phyloP scores from a whole-genome alignment of 1,140 invertebrate species.

The Drosophila obscura region DNA sequence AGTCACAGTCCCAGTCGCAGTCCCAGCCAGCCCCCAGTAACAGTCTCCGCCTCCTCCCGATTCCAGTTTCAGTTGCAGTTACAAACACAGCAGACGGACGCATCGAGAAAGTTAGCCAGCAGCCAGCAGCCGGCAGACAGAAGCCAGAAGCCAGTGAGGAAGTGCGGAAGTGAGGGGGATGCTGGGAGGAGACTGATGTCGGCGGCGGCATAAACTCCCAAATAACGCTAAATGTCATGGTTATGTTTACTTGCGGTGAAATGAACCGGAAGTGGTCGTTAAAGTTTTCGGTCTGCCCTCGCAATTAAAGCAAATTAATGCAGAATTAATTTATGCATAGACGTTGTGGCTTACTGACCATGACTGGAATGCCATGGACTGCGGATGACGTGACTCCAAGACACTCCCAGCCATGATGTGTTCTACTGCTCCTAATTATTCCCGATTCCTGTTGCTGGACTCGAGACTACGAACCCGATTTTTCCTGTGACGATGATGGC shows the following conservation, averaged over 20 bases:
- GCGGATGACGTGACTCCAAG: neutral
- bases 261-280: slow-evolving; percentile 72
- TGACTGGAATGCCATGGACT: neutral
- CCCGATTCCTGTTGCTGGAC: neutral
- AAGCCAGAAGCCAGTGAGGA: slow-evolving; percentile 5
- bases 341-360: neutral
- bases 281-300: slow-evolving; percentile 44
- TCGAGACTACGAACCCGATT: slow-evolving; percentile 1
- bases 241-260: slow-evolving; percentile 78
- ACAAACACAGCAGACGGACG: neutral
- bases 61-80: neutral
- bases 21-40: too few relatives aligned
- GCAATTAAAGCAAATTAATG: slow-evolving; percentile 78
- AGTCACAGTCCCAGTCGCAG: too few relatives aligned
- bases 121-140: too few relatives aligned
- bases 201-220: slow-evolving; percentile 55
- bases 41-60: neutral
- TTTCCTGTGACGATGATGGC: neutral
- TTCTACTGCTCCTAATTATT: slow-evolving; percentile 18
- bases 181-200: slow-evolving; percentile 4
- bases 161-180: neutral
- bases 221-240: slow-evolving; percentile 79
- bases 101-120: slow-evolving; percentile 8
- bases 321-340: slow-evolving; percentile 53
- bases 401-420: slow-evolving; percentile 26